Base-by-base conservation (phyloP, 2,113 vertebrate genomes). In the Amia ocellicauda region DNA sequence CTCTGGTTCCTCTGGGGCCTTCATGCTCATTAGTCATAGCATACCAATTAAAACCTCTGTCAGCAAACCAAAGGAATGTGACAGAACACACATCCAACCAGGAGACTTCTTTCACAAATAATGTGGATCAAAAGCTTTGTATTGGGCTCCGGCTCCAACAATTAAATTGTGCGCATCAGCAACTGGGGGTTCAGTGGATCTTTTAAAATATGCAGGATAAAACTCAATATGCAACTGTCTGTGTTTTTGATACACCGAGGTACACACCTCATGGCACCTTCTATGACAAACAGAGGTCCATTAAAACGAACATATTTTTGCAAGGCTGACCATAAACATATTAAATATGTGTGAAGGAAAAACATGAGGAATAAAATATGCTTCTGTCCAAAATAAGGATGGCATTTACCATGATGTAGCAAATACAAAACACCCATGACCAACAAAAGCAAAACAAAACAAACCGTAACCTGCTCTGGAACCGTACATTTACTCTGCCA, bases 171-270 rank as follows among this genome's bases (percentile, higher is more conserved):
- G 20, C 11, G 19, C 19, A 40, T 59, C 29, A 58, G 56, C 56
- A 16, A 20, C 40, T n/a, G 2, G 16, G 19, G 13, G 17, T 67
- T 60, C 63, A 17, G 49, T 60, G 70, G 36, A 60, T 75, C 68
- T 20, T 53, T 53, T 24, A 7, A 62, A 55, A 10, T 51, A 64
- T 58, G 74, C n/a, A 63, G 75, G 68, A 69, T 11, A 56, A 57
- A 75, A 58, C 2, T 28, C 45, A 51, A 71, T 64, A 64, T 67
- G 74, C 79, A 68, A 61, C 57, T n/a, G n/a, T n/a, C n/a, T n/a
- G n/a, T n/a, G n/a, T n/a, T n/a, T n/a, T n/a, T n/a, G n/a, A n/a
- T n/a, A n/a, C n/a, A n/a, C n/a, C n/a, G n/a, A n/a, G n/a, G n/a
- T n/a, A n/a, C n/a, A n/a, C n/a, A n/a, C n/a, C n/a, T n/a, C n/a